Evolutionary conservation across 2,797 vertebrate genomes (phyloP), one percentile per base, ranked within the genome.

Genomic region (Vireo griseus): DNA sequence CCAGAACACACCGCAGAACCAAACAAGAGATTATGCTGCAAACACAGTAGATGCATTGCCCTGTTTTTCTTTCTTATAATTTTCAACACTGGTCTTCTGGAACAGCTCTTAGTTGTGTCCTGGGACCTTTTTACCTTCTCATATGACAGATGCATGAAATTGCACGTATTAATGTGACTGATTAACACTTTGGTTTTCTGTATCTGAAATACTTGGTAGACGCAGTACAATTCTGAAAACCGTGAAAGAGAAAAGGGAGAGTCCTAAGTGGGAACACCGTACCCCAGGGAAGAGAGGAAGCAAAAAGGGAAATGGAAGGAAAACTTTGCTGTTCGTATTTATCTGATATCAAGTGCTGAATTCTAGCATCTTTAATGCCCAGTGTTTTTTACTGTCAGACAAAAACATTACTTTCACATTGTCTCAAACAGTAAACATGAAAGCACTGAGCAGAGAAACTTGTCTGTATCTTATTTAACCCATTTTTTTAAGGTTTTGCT

Each of bases 181-280:
- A 66, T 63, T 55, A 79, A 69, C 28, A 15, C 13, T 77, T 63
- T 67, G 9, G 3, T 45, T 83, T 94, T 80, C 58, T 1, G 0
- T 50, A 42, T 48, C 44, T 75, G 37, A 62, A 66, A 35, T 26
- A 11, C n/a, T 71, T 55, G 45, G 20, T 42, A 80, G 22, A 31
- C 28, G 15, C 15, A 61, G 31, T 74, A 55, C 45, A 71, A 28
- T 68, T 78, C 39, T 47, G 26, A 83, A 52, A 16, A 44, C 19
- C 42, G 6, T 48, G 61, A 66, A 86, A 69, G 47, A 59, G 25
- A 44, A 90, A 77, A 77, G n/a, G 26, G 18, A 71, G n/a, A 50
- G 35, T 25, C 17, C 1, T 28, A 52, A 57, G 45, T 24, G 11
- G 26, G 7, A 79, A 19, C 25, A 61, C 4, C 0, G 1, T 15